Evolutionary conservation across 1,140 invertebrate genomes (phyloP).

Genomic region (Aricia agestis): DNA sequence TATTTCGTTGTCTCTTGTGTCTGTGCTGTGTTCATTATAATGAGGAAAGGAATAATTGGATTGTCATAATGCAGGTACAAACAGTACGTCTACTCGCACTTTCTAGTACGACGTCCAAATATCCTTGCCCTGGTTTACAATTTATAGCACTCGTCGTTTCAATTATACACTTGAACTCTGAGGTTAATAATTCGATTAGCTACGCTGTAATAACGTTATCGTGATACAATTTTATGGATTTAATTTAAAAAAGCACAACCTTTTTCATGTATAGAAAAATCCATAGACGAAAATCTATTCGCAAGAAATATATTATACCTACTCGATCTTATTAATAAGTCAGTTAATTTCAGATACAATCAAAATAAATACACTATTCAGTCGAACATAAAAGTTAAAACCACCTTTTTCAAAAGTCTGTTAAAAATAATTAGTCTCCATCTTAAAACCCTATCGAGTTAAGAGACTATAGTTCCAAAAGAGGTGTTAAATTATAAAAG

Average conservation of each 20-base stretch:
- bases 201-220: not conserved
- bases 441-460: too few relatives aligned
- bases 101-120: not conserved
- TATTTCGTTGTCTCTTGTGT: slow-evolving; percentile 40
- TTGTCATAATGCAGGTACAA: slow-evolving; percentile 23
- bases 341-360: too few relatives aligned
- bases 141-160: slow-evolving; percentile 53
- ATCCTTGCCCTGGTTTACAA: slow-evolving; percentile 69
- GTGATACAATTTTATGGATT: not conserved
- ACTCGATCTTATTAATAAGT: too few relatives aligned
- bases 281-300: too few relatives aligned
- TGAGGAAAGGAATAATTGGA: slow-evolving; percentile 4
- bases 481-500: too few relatives aligned
- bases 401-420: too few relatives aligned
- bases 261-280: not conserved
- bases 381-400: too few relatives aligned
- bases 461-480: too few relatives aligned
- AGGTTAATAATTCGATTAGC: not conserved
- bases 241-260: not conserved
- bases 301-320: too few relatives aligned
- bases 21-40: slow-evolving; percentile 47
- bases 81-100: not conserved
- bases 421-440: too few relatives aligned
- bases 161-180: slow-evolving; percentile 41
- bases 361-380: too few relatives aligned